Base-by-base conservation (phyloP, 2,113 vertebrate species). In the Ivindomyrus marchei region DNA sequence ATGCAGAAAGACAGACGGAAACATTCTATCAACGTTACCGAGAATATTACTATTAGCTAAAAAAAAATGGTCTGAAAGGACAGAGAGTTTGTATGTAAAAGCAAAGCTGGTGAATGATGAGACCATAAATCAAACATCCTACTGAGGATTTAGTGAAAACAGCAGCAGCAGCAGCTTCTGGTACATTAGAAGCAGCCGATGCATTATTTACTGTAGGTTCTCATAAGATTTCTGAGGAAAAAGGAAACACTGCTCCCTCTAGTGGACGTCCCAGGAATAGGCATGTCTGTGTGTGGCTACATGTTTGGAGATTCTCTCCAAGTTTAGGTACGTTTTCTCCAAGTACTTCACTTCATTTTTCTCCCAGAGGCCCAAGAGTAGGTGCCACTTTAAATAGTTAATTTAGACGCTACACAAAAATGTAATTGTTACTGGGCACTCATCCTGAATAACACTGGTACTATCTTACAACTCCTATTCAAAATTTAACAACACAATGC, bases 231-330 rank as follows among this genome's bases (percentile, higher is more conserved):
- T 86, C 47, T 49, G 27, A 46, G 36, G 74, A 70, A 70, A 74
- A 58, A 53, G 46, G 89, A 84, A 47, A 83, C 66, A 90, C 46
- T 77, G 47, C 91, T 47, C 93, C 93, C 93, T 90, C 93, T 93
- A 88, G 92, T 93, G 93, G 91, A 50, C 8, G 47, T 39, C 15
- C 50, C n/a, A 80, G 74, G 17, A 80, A 42, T 42, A 42, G 2
- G 74, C 36, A 0, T n/a, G 56, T 17, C n/a, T 74, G 66, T 74
- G 66, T 39, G 31, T 77, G 31, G 15, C 11, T 77, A 19, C 36
- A 36, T 36, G 4, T 80, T 80, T 42, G n/a, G 15, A 80, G n/a
- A 13, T 70, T 31, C n/a, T 70, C 62, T 27, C 27, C n/a, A 80
- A 21, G 74, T 42, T 19, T 42, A 42, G 27, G 7, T 56, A 21